Evolutionary conservation across 2,113 vertebrate genomes (phyloP).

Genomic region (Tetrao urogallus): DNA sequence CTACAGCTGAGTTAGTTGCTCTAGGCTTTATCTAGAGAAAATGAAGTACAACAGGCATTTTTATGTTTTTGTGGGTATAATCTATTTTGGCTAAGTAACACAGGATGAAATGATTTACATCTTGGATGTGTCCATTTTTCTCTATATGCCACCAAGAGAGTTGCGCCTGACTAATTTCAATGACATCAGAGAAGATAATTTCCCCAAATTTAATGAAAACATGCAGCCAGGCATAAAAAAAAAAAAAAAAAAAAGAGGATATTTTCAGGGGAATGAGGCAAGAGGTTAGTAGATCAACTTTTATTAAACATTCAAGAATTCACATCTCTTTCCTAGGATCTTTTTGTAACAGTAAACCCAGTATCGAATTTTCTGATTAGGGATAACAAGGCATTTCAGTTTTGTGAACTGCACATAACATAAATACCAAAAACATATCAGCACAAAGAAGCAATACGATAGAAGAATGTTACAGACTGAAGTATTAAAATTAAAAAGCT

Average conservation of each 20-base stretch:
- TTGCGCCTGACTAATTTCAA: neutral
- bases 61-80: neutral
- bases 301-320: neutral
- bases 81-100: neutral
- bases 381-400: neutral
- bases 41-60: neutral
- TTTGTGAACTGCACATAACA: neutral
- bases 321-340: neutral
- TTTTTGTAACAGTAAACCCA: neutral
- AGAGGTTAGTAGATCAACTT: neutral
- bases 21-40: neutral
- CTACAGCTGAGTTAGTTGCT: neutral
- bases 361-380: neutral
- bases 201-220: neutral
- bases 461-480: neutral
- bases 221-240: neutral
- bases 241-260: neutral
- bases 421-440: neutral
- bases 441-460: neutral
- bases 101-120: neutral
- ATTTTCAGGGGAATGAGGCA: accelerated
- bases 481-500: neutral
- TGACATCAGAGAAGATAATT: neutral
- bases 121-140: neutral
- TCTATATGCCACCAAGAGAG: neutral